phyloP scores from a whole-genome alignment of 1,140 invertebrate genomes.

The Hypothenemus hampei region DNA sequence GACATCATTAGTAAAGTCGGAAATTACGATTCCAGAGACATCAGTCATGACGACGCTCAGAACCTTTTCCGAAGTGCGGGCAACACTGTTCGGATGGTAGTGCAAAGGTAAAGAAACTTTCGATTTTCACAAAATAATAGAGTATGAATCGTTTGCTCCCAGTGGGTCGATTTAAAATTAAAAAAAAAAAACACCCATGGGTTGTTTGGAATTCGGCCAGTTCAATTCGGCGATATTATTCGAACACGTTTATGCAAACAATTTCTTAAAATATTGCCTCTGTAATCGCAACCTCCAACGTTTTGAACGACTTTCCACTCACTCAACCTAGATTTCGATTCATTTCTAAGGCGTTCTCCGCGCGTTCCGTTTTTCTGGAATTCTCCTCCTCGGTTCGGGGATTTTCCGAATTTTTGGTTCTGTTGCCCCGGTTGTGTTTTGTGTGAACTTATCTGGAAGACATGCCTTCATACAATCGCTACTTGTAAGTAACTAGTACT shows the following conservation, averaged over 20 bases:
- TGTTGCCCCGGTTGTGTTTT: conserved; percentile 1
- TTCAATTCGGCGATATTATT: conserved; percentile 5
- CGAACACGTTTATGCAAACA: conserved; percentile 11
- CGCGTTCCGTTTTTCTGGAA: neutral
- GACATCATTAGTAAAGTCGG: conserved; percentile 87
- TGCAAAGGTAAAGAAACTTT: conserved; percentile 56
- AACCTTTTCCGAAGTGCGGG: conserved; percentile 79
- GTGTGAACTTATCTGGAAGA: neutral
- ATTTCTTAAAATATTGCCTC: conserved; percentile 24
- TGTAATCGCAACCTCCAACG: conserved; percentile 8
- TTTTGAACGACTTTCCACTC: neutral
- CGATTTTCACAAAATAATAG: conserved; percentile 5
- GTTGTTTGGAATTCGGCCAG: conserved; percentile 16
- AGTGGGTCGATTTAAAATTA: no score
- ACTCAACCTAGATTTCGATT: no score
- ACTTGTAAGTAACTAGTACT: conserved; percentile 16
- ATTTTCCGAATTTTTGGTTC: conserved; percentile 9
- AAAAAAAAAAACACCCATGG: no score
- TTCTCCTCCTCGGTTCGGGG: neutral
- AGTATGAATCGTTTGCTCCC: no score
- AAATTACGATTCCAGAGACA: conserved; percentile 76
- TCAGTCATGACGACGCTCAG: conserved; percentile 87
- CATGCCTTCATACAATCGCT: conserved; percentile 21
- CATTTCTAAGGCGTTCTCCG: neutral
- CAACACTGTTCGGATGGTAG: conserved; percentile 59